Evolutionary conservation across 2,113 vertebrate species (phyloP).

Genomic region (Atlantisia rogersi): DNA sequence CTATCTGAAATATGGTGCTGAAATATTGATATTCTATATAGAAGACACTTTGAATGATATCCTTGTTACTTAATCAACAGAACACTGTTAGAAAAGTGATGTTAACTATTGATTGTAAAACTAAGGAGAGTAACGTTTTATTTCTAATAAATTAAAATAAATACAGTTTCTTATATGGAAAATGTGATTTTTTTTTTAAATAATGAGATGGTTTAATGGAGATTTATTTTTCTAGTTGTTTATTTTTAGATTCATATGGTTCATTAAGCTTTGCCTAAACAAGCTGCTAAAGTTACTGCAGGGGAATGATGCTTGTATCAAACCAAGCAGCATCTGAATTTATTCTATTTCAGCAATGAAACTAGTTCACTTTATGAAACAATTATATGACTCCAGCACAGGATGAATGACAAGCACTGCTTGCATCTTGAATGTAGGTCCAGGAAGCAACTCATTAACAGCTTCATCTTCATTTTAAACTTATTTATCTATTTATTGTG

Average conservation of each 20-base stretch:
- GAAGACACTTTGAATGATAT: not conserved
- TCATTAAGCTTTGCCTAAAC: not conserved
- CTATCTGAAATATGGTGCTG: not conserved
- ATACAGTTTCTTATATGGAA: not conserved
- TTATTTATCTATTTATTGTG: not conserved
- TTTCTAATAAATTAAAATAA: not conserved
- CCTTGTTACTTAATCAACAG: not conserved
- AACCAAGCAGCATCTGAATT: not conserved
- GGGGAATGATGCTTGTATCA: not conserved
- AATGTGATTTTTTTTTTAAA: accelerated
- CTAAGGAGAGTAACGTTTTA: not conserved
- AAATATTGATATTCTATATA: not conserved
- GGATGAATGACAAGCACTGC: not conserved
- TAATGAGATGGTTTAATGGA: not conserved
- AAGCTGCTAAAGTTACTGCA: not conserved
- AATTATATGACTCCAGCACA: not conserved
- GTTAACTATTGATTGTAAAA: not conserved
- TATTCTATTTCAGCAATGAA: not conserved
- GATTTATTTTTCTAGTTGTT: not conserved
- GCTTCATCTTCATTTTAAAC: not conserved
- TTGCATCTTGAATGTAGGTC: not conserved
- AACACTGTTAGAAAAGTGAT: not conserved
- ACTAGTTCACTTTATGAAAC: not conserved
- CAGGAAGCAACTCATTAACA: not conserved
- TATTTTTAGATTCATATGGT: not conserved